These are phyloP conservation scores for Eupeodes corollae DNA, from an alignment of 1,140 invertebrate genomes.

Conservation along the genomic window DNA sequence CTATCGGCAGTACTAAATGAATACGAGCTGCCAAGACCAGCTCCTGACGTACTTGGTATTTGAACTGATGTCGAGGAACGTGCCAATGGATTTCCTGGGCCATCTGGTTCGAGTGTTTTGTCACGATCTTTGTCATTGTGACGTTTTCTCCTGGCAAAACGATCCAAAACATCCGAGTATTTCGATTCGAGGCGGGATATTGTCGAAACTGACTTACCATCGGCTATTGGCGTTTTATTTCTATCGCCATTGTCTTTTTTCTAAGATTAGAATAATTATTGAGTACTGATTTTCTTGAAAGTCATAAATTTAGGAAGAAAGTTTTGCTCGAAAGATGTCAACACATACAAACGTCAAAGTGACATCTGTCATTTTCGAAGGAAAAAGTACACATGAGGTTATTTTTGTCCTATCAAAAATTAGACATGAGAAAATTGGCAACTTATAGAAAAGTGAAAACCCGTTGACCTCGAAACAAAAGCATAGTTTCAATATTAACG, in stretches of 20 bases:
- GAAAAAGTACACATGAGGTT: no score
- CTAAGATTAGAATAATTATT: background rate
- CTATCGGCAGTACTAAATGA: constrained; percentile 28
- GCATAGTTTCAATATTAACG: no score
- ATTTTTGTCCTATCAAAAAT: no score
- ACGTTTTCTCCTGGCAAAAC: constrained; percentile 41
- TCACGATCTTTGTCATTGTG: no score
- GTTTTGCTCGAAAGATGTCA: no score
- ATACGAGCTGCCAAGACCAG: constrained; percentile 9
- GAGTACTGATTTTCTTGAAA: background rate
- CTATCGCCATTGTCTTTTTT: constrained; percentile 9
- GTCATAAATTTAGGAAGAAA: constrained; percentile 2
- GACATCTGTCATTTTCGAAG: no score
- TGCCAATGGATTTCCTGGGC: constrained; percentile 35
- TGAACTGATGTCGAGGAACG: constrained; percentile 53
- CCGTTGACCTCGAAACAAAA: no score
- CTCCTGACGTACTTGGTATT: constrained; percentile 38
- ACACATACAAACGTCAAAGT: no score
- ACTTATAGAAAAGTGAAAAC: no score
- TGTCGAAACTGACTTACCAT: constrained; percentile 30
- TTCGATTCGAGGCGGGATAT: constrained; percentile 61
- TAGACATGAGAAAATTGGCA: no score
- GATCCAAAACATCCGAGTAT: constrained; percentile 58
- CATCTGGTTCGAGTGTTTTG: constrained; percentile 48
- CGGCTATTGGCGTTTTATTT: constrained; percentile 33